Evolutionary conservation across 2,797 vertebrate species (phyloP).

Genomic region (Hafferia zeledoni): DNA sequence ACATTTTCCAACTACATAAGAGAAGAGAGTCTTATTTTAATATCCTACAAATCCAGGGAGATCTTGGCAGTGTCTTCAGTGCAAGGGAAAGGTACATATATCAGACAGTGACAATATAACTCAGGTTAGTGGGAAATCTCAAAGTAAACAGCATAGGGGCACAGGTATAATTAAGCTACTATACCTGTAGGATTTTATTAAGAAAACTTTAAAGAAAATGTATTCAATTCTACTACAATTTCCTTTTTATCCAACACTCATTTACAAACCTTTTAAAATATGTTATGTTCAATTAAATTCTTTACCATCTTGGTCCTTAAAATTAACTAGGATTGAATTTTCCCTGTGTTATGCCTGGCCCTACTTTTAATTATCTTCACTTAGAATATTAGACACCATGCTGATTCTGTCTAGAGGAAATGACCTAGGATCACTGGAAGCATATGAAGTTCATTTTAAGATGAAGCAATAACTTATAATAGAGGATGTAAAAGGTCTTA

Average conservation of each 20-base stretch:
- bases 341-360: constrained; percentile 16
- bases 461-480: constrained; percentile 56
- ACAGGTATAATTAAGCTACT: neutral
- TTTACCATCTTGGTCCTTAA: constrained; percentile 31
- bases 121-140: neutral
- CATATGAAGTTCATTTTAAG: constrained; percentile 65
- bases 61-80: neutral
- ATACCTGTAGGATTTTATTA: neutral
- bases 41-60: neutral
- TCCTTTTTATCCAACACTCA: constrained; percentile 22
- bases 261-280: constrained; percentile 41
- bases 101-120: neutral
- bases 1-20: neutral
- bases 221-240: constrained; percentile 13
- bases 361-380: constrained; percentile 41
- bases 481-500: constrained; percentile 69
- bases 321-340: constrained; percentile 39
- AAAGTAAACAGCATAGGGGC: neutral
- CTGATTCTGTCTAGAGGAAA: constrained; percentile 69
- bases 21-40: neutral
- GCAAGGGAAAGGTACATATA: neutral
- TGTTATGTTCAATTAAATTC: constrained; percentile 1
- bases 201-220: neutral
- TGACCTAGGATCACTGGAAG: constrained; percentile 65
- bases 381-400: constrained; percentile 60